Percentiles rank a stretch among this genome's conserved stretches.
These are phyloP conservation scores for Aphelenchoides fujianensis DNA, from an alignment of 1,140 invertebrate genomes.

Conservation along the genomic window DNA sequence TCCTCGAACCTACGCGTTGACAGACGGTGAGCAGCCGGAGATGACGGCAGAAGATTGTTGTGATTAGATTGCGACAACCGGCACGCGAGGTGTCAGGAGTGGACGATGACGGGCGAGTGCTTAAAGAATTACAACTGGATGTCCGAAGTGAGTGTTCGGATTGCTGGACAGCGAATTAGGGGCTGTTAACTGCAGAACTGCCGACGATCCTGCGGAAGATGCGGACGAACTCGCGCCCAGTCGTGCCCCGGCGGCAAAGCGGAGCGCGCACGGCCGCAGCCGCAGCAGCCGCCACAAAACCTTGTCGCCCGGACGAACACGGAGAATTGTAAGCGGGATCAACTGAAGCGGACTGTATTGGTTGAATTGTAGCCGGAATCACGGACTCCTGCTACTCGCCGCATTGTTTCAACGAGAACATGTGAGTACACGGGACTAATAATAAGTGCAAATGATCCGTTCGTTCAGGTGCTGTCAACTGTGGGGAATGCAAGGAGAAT, in stretches of 20 bases:
- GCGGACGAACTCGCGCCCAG: neutral
- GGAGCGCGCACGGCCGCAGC: neutral
- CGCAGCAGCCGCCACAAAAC: neutral
- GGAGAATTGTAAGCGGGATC: neutral
- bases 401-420: neutral
- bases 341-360: no score
- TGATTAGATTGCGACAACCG: constrained; percentile 47
- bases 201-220: constrained; percentile 18
- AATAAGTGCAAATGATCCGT: constrained; percentile 38
- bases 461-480: constrained; percentile 23
- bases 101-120: constrained; percentile 47
- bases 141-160: no score
- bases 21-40: no score
- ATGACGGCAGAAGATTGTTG: neutral
- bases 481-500: constrained; percentile 46
- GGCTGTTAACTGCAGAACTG: no score
- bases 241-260: neutral
- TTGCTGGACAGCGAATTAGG: no score
- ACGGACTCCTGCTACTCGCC: no score
- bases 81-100: constrained; percentile 39
- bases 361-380: neutral
- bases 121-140: constrained; percentile 28
- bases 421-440: neutral
- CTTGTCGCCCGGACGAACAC: neutral
- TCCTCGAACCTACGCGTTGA: no score